Base-by-base conservation (phyloP, 2,888 invertebrate genomes). In the Harmothoe impar region DNA sequence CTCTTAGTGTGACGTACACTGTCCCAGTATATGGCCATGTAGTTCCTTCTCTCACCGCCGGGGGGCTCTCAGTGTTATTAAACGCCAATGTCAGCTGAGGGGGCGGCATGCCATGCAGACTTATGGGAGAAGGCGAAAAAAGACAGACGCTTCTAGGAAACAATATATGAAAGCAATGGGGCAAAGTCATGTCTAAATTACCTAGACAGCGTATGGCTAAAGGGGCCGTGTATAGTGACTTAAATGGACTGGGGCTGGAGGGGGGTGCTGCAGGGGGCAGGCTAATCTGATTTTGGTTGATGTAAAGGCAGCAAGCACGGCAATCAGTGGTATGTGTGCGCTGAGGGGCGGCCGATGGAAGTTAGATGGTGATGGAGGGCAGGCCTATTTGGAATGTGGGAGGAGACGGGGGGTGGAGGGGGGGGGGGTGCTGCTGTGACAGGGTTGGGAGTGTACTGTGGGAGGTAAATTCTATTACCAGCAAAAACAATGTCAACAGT, bases 201-300 rank as follows among this genome's bases (percentile, higher is more conserved):
- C 43, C 43, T 62, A 62, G 31, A 29, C 29, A 72, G 72, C 29
- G 25, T 29, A 72, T 72, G 17, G 72, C 72, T 29, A 25, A 72
- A 29, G 72, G 72, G n/a, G 72, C 20, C 31, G 72, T 15, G 43
- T 43, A 43, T 43, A 25, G 72, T 72, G 72, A 15, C 72, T 29
- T 72, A 29, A 29, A 29, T 72, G 72, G 25, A 15, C 43, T 25
- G 72, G 29, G n/a, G 29, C 29, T 29, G 72, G 72, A 3, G 31
- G 3, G 25, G 72, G 25, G 72, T 25, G n/a, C 29, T 72, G 72
- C 29, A 20, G 62, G 62, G n/a, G 3, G 62, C 5, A 43, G 43
- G 43, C 62, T 72, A 72, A 72, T 72, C 72, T n/a, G 72, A 72
- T 72, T 72, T 72, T 29, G 62, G 72, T 25, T 72, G 72, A 72